Evolutionary conservation across 2,888 invertebrate genomes (phyloP).

Genomic region (Acheta domesticus): DNA sequence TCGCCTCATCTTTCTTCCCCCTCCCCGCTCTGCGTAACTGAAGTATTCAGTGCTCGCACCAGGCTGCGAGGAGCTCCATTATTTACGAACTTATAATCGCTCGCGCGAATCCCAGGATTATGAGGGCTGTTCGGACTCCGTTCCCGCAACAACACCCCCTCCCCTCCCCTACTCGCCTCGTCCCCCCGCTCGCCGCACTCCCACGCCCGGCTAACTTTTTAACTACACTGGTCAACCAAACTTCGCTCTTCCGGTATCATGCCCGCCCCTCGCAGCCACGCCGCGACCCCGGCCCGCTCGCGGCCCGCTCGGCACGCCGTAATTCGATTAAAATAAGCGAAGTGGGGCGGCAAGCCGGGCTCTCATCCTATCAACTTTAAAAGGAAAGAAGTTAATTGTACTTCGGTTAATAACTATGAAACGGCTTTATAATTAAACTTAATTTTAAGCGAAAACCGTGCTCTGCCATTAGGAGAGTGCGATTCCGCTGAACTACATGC

Average conservation of each 20-base stretch:
- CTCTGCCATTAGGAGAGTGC: not conserved
- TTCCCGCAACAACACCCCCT: not conserved
- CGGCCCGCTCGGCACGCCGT: not conserved
- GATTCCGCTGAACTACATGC: not conserved
- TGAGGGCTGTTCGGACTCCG: not conserved
- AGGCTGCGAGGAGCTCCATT: not conserved
- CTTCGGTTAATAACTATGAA: not conserved
- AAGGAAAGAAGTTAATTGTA: conserved; percentile 5
- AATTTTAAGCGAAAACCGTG: not conserved
- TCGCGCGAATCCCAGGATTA: not conserved
- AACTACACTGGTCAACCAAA: conserved; percentile 5
- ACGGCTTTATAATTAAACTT: not conserved
- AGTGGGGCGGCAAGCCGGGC: not conserved
- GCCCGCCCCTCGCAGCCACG: not conserved
- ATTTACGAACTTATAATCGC: conserved; percentile 18
- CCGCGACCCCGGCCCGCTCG: not conserved
- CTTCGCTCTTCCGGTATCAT: not conserved
- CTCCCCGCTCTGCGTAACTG: not conserved
- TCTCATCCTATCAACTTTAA: not conserved
- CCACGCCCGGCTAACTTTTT: not conserved
- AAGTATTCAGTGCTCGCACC: not conserved
- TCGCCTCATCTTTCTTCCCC: not conserved
- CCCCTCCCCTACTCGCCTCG: not conserved
- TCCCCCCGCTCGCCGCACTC: not conserved
- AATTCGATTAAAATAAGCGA: not conserved